Conservation (phyloP, 1,140 invertebrate genomes). For the Calosoma granatense region DNA sequence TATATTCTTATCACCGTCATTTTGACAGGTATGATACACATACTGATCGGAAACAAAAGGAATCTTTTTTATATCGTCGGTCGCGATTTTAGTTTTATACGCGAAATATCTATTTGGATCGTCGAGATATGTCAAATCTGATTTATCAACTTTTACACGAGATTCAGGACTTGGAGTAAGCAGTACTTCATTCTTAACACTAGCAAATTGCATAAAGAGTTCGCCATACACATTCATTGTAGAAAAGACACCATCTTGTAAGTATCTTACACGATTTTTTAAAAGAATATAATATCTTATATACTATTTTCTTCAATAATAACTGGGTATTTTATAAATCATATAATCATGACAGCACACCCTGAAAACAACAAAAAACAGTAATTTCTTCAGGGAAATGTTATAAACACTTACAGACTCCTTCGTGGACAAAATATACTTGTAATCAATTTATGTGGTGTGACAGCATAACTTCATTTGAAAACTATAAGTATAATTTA, state of each 20-base stretch:
- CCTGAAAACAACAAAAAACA: too few species aligned
- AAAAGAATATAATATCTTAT: too few species aligned
- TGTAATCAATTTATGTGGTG: too few species aligned
- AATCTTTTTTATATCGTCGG: not conserved
- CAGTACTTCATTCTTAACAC: not conserved
- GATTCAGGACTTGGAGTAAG: not conserved
- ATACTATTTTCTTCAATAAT: too few species aligned
- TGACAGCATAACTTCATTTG: too few species aligned
- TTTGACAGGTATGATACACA: not conserved
- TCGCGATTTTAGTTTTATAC: not conserved
- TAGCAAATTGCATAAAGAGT: slow-evolving; percentile 1
- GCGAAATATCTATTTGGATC: not conserved
- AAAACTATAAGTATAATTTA: too few species aligned
- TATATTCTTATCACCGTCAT: not conserved
- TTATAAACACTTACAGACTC: too few species aligned
- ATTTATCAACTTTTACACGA: not conserved
- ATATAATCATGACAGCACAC: too few species aligned
- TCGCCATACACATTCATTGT: slow-evolving; percentile 3
- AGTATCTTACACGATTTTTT: too few species aligned
- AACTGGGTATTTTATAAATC: too few species aligned
- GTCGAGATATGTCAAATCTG: not conserved
- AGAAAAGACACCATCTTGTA: not conserved
- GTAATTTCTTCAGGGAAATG: too few species aligned
- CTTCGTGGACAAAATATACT: too few species aligned
- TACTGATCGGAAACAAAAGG: not conserved